These are phyloP conservation scores for Caligus rogercresseyi DNA, from an alignment of 1,140 invertebrate species.

Conservation along the genomic window DNA sequence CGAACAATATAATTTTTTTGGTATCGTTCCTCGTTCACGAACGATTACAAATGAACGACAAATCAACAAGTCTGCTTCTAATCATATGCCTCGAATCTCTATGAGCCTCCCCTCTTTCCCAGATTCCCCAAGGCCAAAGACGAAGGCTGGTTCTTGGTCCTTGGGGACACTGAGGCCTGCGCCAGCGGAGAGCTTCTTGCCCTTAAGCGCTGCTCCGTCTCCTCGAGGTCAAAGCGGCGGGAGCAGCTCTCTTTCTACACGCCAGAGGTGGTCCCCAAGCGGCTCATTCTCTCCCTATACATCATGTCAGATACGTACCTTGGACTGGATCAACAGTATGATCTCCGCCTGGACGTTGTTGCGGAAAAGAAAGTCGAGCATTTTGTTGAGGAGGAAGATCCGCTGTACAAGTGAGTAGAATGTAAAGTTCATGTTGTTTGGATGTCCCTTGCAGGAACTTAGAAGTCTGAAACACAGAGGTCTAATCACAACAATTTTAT, in stretches of 20 bases:
- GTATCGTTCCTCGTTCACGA: no score
- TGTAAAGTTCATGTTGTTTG: background rate
- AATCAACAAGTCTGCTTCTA: no score
- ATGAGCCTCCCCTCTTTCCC: no score
- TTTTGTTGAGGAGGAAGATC: background rate
- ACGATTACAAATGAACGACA: no score
- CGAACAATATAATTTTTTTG: no score
- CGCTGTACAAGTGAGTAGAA: no score
- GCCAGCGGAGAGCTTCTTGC: conserved; percentile 52
- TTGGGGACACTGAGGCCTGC: conserved; percentile 46
- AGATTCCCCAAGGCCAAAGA: conserved; percentile 80
- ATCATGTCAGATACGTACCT: conserved; percentile 85
- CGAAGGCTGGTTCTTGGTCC: conserved; percentile 80
- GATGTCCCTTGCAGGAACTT: background rate
- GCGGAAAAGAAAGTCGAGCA: background rate
- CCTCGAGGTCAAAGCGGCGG: conserved; percentile 29
- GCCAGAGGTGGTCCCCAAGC: conserved; percentile 40
- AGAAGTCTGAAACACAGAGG: background rate
- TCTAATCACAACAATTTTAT: no score
- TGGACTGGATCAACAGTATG: conserved; percentile 85
- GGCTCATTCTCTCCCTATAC: conserved; percentile 57
- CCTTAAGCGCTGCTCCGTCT: conserved; percentile 50
- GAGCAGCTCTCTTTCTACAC: conserved; percentile 44
- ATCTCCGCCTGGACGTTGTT: conserved; percentile 28
- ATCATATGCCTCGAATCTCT: no score